Percentiles rank a stretch among this genome's conserved stretches.
These are phyloP conservation scores for Callopanchax toddi DNA, from an alignment of 2,113 vertebrate genomes.

Conservation along the genomic window DNA sequence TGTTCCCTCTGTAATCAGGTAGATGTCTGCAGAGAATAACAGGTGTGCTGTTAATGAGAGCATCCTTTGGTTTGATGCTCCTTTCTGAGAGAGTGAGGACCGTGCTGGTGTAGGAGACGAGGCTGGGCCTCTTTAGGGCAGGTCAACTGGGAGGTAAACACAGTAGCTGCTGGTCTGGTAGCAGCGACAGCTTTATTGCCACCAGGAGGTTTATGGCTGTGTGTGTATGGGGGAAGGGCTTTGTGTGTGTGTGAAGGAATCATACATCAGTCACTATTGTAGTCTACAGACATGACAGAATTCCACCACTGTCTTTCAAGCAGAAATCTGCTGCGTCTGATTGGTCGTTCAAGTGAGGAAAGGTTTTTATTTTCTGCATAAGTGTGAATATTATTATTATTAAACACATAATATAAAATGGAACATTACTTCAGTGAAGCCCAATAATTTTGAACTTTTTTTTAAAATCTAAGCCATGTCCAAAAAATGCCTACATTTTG, in stretches of 20 bases:
- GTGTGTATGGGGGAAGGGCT: constrained; percentile 14
- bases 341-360: no score
- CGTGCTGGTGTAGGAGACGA: constrained; percentile 3
- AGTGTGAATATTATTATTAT: background rate
- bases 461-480: no score
- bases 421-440: no score
- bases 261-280: constrained; percentile 22
- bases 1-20: constrained; percentile 48
- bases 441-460: no score
- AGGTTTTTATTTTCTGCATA: background rate
- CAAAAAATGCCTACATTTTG: no score
- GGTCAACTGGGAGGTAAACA: constrained; percentile 51
- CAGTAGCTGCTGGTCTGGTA: constrained; percentile 48
- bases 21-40: constrained; percentile 53
- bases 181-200: constrained; percentile 64
- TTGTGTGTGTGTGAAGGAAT: constrained; percentile 14
- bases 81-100: constrained; percentile 23
- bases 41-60: constrained; percentile 64
- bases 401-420: no score
- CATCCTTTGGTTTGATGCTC: constrained; percentile 26
- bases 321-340: constrained; percentile 2
- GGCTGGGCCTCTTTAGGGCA: constrained; percentile 44
- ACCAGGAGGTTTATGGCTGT: constrained; percentile 43
- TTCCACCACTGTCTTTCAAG: constrained; percentile 7
- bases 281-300: constrained; percentile 15